Conservation (phyloP, 2,888 invertebrate genomes). For the Drosophila ustulata region DNA sequence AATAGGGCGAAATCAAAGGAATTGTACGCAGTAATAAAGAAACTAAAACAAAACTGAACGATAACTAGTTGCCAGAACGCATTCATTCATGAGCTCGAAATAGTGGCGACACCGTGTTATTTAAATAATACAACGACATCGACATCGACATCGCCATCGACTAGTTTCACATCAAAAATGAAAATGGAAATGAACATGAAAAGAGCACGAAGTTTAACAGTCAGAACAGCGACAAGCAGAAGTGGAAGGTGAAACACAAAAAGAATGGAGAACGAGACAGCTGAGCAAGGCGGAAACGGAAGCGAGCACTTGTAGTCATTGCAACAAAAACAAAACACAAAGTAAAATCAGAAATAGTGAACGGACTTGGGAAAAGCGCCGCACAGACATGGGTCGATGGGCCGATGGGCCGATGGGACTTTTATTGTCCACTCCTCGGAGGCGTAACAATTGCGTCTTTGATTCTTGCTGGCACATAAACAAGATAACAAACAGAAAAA, state of each 20-base stretch:
- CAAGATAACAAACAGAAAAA: conserved; percentile 38
- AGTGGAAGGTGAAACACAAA: background rate
- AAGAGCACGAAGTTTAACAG: background rate
- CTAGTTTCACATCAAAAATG: background rate
- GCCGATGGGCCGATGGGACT: background rate
- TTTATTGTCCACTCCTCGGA: conserved; percentile 10
- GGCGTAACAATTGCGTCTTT: conserved; percentile 66
- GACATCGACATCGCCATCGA: background rate
- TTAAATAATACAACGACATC: conserved; percentile 45
- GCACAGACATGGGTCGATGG: background rate
- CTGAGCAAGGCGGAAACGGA: conserved; percentile 65
- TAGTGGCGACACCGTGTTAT: conserved; percentile 43
- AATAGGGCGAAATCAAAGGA: conserved; percentile 51
- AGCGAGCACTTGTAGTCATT: conserved; percentile 64
- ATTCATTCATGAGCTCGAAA: conserved; percentile 49
- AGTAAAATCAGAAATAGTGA: conserved; percentile 24
- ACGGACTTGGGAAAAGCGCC: background rate
- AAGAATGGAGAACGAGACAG: conserved; percentile 1
- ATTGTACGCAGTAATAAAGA: conserved; percentile 37
- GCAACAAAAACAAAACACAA: conserved; percentile 56
- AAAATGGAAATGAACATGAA: conserved; percentile 6
- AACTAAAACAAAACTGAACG: background rate
- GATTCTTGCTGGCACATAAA: conserved; percentile 60
- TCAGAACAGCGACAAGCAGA: background rate
- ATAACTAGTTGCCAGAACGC: conserved; percentile 45